Evolutionary conservation across 1,140 invertebrate species (phyloP).

Genomic region (Capitella teleta): DNA sequence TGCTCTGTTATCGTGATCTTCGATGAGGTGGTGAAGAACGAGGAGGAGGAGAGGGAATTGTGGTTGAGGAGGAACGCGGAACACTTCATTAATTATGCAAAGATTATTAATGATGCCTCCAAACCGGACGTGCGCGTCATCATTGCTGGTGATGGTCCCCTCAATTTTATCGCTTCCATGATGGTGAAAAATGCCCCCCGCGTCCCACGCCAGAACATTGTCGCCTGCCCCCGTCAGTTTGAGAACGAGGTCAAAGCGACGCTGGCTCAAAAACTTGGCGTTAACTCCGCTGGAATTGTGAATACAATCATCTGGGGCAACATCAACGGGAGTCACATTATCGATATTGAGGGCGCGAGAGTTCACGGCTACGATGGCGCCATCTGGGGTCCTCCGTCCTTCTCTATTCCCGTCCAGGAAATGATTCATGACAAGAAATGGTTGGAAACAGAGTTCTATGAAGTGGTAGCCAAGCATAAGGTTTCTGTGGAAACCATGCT

Average conservation of each 20-base stretch:
- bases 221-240: constrained; percentile 23
- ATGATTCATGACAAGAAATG: constrained; percentile 35
- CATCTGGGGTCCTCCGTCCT: constrained; percentile 34
- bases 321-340: constrained; percentile 22
- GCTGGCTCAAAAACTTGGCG: constrained; percentile 25
- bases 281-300: constrained; percentile 31
- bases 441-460: constrained; percentile 29
- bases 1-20: constrained; percentile 29
- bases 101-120: constrained; percentile 25
- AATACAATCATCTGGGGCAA: constrained; percentile 39
- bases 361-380: constrained; percentile 36
- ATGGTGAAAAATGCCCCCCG: constrained; percentile 27
- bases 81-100: constrained; percentile 25
- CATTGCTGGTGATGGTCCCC: constrained; percentile 27
- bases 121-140: constrained; percentile 26
- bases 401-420: constrained; percentile 25
- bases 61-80: constrained; percentile 29
- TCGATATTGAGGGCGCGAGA: constrained; percentile 24
- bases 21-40: constrained; percentile 20
- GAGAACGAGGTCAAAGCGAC: constrained; percentile 37
- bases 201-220: constrained; percentile 30
- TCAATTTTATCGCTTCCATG: constrained; percentile 32
- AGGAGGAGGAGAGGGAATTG: constrained; percentile 18
- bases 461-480: constrained; percentile 18
- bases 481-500: constrained; percentile 15